phyloP scores from a whole-genome alignment of 2,797 vertebrate genomes.

The Cheirogaleus major region DNA sequence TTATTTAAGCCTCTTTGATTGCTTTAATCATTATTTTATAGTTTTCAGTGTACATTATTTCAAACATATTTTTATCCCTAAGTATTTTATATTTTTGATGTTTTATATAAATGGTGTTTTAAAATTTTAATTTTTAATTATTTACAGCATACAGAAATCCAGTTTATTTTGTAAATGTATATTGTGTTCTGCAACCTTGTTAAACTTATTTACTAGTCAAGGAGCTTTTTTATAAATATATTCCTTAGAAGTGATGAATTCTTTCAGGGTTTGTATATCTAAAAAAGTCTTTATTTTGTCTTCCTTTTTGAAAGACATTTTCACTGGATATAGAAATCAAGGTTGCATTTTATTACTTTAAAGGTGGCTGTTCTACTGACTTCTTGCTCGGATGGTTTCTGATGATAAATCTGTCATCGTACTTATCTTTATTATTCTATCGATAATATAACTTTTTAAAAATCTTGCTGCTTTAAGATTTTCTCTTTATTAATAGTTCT shows the following conservation, averaged over 20 bases:
- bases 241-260: not conserved
- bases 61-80: rapidly evolving
- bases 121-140: not conserved
- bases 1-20: not conserved
- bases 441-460: not conserved
- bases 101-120: not conserved
- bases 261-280: not conserved
- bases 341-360: not conserved
- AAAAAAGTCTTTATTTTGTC: not conserved
- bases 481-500: not conserved
- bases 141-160: no score
- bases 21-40: not conserved
- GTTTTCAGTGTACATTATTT: not conserved
- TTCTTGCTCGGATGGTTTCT: not conserved
- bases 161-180: not conserved
- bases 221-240: not conserved
- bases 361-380: not conserved
- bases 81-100: not conserved
- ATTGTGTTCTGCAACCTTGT: not conserved
- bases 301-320: not conserved
- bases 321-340: not conserved
- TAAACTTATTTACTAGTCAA: not conserved
- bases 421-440: not conserved
- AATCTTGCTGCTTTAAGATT: not conserved
- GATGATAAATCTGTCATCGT: not conserved